Evolutionary conservation across 2,797 vertebrate genomes (phyloP).

Genomic region (Staurois parvus): DNA sequence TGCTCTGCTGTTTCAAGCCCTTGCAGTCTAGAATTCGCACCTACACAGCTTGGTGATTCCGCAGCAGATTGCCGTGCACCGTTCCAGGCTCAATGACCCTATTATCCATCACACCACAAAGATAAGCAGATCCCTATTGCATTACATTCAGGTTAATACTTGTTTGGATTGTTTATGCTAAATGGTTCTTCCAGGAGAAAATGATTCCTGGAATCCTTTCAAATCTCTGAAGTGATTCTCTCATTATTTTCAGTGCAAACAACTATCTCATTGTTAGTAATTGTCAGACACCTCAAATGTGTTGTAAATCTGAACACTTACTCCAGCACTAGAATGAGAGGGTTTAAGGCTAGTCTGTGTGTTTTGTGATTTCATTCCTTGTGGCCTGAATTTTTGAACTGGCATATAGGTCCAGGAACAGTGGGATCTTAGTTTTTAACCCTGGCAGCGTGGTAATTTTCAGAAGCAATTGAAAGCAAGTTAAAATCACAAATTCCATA

Average conservation of each 20-base stretch:
- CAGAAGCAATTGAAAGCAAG: no score
- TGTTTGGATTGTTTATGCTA: conserved; percentile 65
- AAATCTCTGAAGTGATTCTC: conserved; percentile 67
- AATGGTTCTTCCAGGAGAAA: conserved; percentile 69
- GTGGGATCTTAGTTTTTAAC: no score
- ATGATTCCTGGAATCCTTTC: conserved; percentile 68
- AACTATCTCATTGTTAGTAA: conserved; percentile 68
- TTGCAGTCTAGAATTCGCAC: conserved; percentile 25
- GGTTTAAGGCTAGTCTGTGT: not conserved
- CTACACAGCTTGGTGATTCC: conserved; percentile 19
- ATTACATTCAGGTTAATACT: conserved; percentile 70
- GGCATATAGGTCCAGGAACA: no score
- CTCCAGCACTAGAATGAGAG: not conserved
- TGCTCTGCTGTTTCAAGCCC: not conserved
- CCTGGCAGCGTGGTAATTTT: no score
- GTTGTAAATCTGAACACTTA: conserved; percentile 68
- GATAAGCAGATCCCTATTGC: conserved; percentile 71
- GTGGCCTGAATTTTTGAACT: no score
- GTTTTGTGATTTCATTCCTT: not conserved
- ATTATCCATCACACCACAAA: conserved; percentile 68
- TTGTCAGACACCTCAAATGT: conserved; percentile 68
- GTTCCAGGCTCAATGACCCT: conserved; percentile 64
- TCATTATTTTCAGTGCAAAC: conserved; percentile 66
- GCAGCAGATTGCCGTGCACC: conserved; percentile 6
- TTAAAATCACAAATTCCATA: no score